A percentile compares a stretch with the other conserved stretches of the same genome.
These are phyloP conservation scores for Heliconius nattereri DNA, from an alignment of 1,140 invertebrate genomes.

Conservation along the genomic window DNA sequence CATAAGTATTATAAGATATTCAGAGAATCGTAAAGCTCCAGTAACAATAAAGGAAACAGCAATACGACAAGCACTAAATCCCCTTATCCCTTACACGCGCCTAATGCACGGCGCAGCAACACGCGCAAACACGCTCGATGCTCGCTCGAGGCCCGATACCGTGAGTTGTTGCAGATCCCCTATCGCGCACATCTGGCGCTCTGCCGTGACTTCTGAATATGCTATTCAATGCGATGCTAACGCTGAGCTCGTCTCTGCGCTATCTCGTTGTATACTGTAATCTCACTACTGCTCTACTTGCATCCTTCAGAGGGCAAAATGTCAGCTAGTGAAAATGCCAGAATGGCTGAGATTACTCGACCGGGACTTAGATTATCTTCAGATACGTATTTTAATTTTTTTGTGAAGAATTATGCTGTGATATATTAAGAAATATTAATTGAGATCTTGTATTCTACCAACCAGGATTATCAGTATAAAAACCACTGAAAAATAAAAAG, in stretches of 20 bases:
- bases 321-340: not conserved
- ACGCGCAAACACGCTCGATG: conserved; percentile 22
- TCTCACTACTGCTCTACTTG: not conserved
- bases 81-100: conserved; percentile 20
- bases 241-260: not conserved
- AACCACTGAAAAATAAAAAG: not conserved
- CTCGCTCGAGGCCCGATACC: conserved; percentile 4
- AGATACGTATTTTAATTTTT: no score
- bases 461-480: no score
- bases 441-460: no score
- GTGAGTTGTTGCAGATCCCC: conserved; percentile 21
- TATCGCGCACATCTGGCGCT: conserved; percentile 23
- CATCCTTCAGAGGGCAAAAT: not conserved
- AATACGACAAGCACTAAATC: conserved; percentile 26
- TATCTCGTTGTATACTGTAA: not conserved
- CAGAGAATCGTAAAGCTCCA: conserved; percentile 21
- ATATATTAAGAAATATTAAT: no score
- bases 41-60: conserved; percentile 18
- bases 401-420: no score
- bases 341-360: not conserved
- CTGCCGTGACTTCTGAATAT: conserved; percentile 20
- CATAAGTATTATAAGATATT: not conserved
- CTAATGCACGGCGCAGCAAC: conserved; percentile 24
- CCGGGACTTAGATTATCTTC: no score
- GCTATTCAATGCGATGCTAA: conserved; percentile 7